These are phyloP conservation scores for Borostomias antarcticus DNA, from an alignment of 2,797 vertebrate genomes.

Conservation along the genomic window DNA sequence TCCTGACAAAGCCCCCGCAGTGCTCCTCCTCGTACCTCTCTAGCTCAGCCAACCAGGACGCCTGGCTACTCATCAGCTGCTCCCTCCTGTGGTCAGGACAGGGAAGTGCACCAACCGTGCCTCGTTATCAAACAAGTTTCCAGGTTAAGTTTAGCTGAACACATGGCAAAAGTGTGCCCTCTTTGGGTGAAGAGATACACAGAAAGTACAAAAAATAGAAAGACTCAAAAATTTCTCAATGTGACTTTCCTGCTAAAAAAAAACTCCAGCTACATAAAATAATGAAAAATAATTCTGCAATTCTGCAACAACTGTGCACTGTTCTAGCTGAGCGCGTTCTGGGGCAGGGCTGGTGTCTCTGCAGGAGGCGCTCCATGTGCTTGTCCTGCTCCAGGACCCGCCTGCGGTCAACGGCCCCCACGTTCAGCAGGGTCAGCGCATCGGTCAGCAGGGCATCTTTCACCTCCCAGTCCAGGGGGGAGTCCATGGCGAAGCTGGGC, in stretches of 20 bases:
- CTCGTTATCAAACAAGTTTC: constrained; percentile 10
- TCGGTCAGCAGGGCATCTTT: constrained; percentile 74
- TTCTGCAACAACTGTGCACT: neutral
- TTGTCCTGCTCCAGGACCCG: constrained; percentile 72
- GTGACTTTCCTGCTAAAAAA: neutral
- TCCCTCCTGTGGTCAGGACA: constrained; percentile 44
- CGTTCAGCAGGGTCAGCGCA: constrained; percentile 72
- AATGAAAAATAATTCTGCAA: neutral
- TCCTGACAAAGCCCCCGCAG: constrained; percentile 42
- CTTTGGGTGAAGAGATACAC: neutral
- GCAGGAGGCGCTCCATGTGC: constrained; percentile 64
- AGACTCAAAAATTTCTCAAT: neutral
- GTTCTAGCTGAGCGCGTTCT: constrained; percentile 50
- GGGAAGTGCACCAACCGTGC: neutral
- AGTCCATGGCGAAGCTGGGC: constrained; percentile 77
- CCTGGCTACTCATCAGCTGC: constrained; percentile 58
- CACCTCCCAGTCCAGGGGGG: constrained; percentile 74
- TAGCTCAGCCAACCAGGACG: constrained; percentile 42
- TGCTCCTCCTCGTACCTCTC: constrained; percentile 58
- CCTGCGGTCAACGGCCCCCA: constrained; percentile 71
- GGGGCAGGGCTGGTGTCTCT: constrained; percentile 50
- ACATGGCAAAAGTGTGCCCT: neutral
- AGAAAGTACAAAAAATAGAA: neutral
- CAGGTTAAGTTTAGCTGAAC: constrained; percentile 15
- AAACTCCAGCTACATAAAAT: neutral